Conservation (phyloP, 2,797 vertebrate genomes). For the Gallirallus australis region DNA sequence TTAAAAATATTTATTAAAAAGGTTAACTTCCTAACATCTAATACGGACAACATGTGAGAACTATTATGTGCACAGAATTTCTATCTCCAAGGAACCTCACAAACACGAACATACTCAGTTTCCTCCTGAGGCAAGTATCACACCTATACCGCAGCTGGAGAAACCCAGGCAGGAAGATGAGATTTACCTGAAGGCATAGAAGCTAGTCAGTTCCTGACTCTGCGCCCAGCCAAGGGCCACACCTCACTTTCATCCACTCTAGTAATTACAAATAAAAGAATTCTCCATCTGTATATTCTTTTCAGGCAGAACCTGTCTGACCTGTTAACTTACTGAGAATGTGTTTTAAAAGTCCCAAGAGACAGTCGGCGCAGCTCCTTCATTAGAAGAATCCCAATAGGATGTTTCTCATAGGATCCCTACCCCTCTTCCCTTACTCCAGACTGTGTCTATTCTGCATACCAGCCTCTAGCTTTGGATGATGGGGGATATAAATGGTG, state of each 20-base stretch:
- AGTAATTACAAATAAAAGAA: constrained; percentile 56
- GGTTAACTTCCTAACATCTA: neutral
- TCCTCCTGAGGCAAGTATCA: neutral
- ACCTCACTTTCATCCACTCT: constrained; percentile 62
- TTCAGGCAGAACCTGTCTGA: constrained; percentile 66
- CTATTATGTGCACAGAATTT: accelerated
- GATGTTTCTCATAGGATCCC: neutral
- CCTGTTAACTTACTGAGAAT: constrained; percentile 45
- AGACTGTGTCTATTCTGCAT: neutral
- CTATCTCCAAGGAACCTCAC: neutral
- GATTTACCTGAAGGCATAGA: constrained; percentile 37
- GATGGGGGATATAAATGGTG: neutral
- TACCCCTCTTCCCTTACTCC: neutral
- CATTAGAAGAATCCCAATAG: neutral
- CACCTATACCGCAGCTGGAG: neutral
- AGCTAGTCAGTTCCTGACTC: constrained; percentile 50
- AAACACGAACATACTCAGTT: accelerated
- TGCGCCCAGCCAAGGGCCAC: neutral
- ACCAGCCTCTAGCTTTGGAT: neutral
- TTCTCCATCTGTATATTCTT: neutral
- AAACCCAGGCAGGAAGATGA: constrained; percentile 2
- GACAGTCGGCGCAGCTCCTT: neutral
- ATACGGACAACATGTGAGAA: neutral
- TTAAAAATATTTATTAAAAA: neutral
- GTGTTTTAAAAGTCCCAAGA: constrained; percentile 18